Conservation (phyloP, 2,113 vertebrate genomes). For the Xyliphius kryptos region DNA sequence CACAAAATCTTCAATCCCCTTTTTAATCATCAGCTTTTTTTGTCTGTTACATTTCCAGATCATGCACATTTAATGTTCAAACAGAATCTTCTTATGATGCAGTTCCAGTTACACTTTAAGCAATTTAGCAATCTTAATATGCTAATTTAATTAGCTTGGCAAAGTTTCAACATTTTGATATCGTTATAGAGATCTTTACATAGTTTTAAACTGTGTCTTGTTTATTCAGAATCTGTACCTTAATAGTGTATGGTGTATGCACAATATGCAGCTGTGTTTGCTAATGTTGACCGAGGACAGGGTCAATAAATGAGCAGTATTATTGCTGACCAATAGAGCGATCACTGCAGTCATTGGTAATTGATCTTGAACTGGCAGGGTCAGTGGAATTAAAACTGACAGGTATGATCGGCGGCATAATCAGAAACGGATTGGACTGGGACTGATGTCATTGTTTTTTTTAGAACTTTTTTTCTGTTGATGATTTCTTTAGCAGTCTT, state of each 20-base stretch:
- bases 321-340: constrained; percentile 56
- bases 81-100: too few species aligned
- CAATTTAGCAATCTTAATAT: too few species aligned
- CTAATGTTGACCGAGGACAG: constrained; percentile 36
- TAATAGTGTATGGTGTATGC: constrained; percentile 25
- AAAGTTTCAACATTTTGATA: constrained; percentile 1
- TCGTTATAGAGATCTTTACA: neutral
- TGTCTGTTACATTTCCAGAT: constrained; percentile 2
- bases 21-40: too few species aligned
- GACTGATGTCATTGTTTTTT: constrained; percentile 31
- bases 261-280: constrained; percentile 33
- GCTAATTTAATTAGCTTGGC: too few species aligned
- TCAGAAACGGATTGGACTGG: constrained; percentile 20
- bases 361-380: constrained; percentile 50
- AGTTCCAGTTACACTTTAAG: too few species aligned
- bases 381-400: constrained; percentile 38
- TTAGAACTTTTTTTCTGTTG: neutral
- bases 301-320: constrained; percentile 40
- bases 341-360: constrained; percentile 66
- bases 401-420: constrained; percentile 26
- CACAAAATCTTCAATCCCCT: neutral
- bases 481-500: too few species aligned
- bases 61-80: neutral
- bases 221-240: constrained; percentile 20
- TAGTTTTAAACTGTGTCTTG: constrained; percentile 29